Conservation (phyloP, 53 echinoderm and acorn worm species). For the Mesocentrotus franciscanus region DNA sequence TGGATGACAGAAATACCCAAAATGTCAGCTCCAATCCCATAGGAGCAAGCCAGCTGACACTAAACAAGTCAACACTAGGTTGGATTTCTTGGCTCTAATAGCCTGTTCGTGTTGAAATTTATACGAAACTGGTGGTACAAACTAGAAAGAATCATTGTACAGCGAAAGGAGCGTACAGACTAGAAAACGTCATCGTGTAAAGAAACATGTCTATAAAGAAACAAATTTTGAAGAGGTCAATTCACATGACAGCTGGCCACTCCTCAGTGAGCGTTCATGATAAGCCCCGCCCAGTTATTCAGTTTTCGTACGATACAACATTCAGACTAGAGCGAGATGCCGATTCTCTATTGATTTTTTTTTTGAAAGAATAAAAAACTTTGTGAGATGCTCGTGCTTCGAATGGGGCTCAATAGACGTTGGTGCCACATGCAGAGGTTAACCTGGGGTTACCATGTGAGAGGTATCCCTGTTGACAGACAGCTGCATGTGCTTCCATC, state of each 20-base stretch:
- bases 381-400: background rate
- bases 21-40: background rate
- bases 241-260: too few relatives aligned
- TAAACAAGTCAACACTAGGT: conserved; percentile 4
- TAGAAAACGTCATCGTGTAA: too few relatives aligned
- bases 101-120: background rate
- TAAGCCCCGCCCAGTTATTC: too few relatives aligned
- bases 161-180: too few relatives aligned
- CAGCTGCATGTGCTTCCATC: conserved; percentile 11
- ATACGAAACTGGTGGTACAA: too few relatives aligned
- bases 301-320: too few relatives aligned
- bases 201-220: too few relatives aligned
- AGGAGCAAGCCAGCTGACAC: background rate
- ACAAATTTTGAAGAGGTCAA: too few relatives aligned
- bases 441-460: conserved; percentile 17
- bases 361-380: background rate
- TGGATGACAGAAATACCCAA: background rate
- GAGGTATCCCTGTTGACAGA: background rate
- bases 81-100: background rate
- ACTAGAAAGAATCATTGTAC: too few relatives aligned
- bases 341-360: too few relatives aligned
- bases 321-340: too few relatives aligned
- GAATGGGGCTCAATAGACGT: background rate
- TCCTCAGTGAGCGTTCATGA: too few relatives aligned
- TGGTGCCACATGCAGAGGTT: background rate